phyloP scores from a whole-genome alignment of 2,797 vertebrate species.

The Melanotaenia maccullochi region DNA sequence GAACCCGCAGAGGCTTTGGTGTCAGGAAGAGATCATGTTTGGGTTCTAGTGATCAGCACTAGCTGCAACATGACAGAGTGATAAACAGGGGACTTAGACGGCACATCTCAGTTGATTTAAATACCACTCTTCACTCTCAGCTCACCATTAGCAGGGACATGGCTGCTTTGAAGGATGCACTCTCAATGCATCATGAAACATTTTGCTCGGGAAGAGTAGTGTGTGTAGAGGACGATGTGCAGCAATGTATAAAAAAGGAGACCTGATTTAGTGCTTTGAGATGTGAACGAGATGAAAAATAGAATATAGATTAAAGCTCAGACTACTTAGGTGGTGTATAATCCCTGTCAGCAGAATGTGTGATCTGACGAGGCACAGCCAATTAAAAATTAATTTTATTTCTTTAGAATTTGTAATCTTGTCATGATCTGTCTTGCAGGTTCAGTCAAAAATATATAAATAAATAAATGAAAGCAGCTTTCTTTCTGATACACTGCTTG shows the following conservation, averaged over 20 bases:
- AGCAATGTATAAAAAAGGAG: constrained; percentile 15
- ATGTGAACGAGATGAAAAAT: constrained; percentile 7
- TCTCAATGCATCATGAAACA: constrained; percentile 44
- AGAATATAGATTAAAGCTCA: background rate
- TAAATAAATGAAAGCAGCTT: background rate
- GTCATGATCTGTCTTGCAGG: background rate
- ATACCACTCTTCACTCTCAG: constrained; percentile 46
- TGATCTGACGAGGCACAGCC: background rate
- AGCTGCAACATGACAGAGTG: constrained; percentile 60
- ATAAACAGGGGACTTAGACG: constrained; percentile 61
- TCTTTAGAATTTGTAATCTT: background rate
- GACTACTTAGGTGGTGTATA: background rate
- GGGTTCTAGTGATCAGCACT: constrained; percentile 63
- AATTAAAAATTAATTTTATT: background rate
- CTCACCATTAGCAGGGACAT: constrained; percentile 57
- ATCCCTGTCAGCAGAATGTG: background rate
- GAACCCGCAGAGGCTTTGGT: constrained; percentile 58
- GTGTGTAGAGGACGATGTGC: constrained; percentile 10
- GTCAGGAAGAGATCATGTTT: constrained; percentile 73
- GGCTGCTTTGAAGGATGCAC: constrained; percentile 49
- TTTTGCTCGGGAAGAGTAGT: constrained; percentile 22
- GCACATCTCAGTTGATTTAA: constrained; percentile 66
- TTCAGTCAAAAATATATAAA: background rate
- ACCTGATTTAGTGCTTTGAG: constrained; percentile 15
- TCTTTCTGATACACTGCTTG: background rate